phyloP scores from a whole-genome alignment of 2,888 invertebrate species.

The Hirtodrosophila duncani region DNA sequence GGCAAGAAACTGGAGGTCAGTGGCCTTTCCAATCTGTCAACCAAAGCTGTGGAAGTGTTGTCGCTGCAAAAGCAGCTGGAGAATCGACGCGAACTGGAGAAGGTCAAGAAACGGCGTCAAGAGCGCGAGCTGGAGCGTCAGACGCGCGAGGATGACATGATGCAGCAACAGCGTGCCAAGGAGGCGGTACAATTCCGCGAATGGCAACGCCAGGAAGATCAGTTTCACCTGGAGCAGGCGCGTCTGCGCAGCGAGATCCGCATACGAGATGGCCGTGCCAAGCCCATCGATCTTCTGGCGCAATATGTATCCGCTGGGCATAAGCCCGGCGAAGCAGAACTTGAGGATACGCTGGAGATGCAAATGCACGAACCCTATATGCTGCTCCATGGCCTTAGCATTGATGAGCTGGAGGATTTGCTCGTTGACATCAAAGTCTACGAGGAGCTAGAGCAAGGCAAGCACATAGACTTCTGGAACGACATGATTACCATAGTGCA shows the following conservation, averaged over 20 bases:
- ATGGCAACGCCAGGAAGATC: conserved; percentile 97
- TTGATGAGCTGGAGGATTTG: conserved; percentile 95
- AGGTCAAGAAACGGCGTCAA: conserved; percentile 93
- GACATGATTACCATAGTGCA: conserved; percentile 97
- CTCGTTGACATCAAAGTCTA: conserved; percentile 97
- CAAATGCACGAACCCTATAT: conserved; percentile 99
- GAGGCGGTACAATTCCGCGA: conserved; percentile 94
- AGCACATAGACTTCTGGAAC: conserved; percentile 95
- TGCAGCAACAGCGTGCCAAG: conserved; percentile 91
- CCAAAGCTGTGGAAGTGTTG: conserved; percentile 88
- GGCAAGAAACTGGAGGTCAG: conserved; percentile 96
- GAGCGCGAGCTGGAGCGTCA: conserved; percentile 93
- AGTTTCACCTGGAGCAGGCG: conserved; percentile 98
- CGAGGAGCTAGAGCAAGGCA: conserved; percentile 92
- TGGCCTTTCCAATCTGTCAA: conserved; percentile 87
- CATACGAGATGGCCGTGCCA: conserved; percentile 97
- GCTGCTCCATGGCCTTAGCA: conserved; percentile 92
- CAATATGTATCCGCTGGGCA: conserved; percentile 94
- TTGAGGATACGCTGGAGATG: conserved; percentile 96
- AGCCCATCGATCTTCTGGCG: conserved; percentile 97
- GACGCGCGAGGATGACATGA: conserved; percentile 88
- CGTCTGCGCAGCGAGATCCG: conserved; percentile 94
- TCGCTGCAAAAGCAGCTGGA: conserved; percentile 93
- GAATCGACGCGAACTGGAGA: conserved; percentile 94
- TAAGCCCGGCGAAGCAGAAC: conserved; percentile 87